Evolutionary conservation across 1,140 invertebrate genomes (phyloP).

Genomic region (Euura lappo): DNA sequence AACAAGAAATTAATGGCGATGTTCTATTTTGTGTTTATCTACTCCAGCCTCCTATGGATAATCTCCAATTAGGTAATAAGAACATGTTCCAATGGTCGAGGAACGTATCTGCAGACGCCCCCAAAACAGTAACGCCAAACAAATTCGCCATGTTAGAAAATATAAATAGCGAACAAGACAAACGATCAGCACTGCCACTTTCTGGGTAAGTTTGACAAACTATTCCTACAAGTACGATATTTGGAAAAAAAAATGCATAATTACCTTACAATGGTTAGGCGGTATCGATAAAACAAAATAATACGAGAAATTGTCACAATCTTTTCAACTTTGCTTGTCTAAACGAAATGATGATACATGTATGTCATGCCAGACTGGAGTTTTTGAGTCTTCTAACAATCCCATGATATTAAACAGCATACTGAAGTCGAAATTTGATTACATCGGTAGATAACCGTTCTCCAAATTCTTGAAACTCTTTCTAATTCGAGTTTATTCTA

Average conservation of each 20-base stretch:
- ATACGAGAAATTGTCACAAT: neutral
- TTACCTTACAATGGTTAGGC: too few species aligned
- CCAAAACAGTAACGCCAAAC: slow-evolving; percentile 47
- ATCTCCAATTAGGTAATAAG: slow-evolving; percentile 55
- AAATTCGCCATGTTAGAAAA: slow-evolving; percentile 59
- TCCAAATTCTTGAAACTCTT: neutral
- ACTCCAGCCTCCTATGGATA: slow-evolving; percentile 54
- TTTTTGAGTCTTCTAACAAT: slow-evolving; percentile 48
- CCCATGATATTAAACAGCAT: slow-evolving; percentile 35
- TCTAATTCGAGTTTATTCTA: slow-evolving; percentile 14
- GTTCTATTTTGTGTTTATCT: slow-evolving; percentile 15
- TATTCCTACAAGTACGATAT: slow-evolving; percentile 7
- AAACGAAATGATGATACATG: slow-evolving; percentile 37
- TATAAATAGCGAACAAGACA: slow-evolving; percentile 50
- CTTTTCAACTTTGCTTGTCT: neutral
- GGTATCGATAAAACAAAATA: neutral
- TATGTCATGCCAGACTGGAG: slow-evolving; percentile 47
- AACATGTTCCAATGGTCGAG: slow-evolving; percentile 48
- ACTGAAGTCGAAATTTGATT: slow-evolving; percentile 28
- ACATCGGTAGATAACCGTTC: neutral
- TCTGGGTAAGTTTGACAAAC: slow-evolving; percentile 47
- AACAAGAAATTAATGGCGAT: neutral
- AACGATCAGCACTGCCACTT: slow-evolving; percentile 37
- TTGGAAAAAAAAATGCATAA: slow-evolving; percentile 12
- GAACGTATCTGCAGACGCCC: slow-evolving; percentile 35